These are phyloP conservation scores for Bhutanitis thaidina DNA, from an alignment of 2,888 invertebrate genomes.

Conservation along the genomic window DNA sequence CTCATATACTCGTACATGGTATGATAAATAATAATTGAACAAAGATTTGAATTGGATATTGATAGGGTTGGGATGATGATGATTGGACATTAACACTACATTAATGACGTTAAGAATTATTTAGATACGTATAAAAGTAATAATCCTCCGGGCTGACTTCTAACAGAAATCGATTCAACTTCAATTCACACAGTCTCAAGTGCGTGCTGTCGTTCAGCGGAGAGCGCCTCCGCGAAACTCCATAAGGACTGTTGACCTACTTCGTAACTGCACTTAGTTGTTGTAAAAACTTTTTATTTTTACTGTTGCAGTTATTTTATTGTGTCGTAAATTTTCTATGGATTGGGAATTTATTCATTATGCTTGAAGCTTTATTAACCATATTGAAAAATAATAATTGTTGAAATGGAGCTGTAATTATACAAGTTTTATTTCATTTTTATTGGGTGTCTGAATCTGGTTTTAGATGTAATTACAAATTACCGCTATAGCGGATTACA, in stretches of 20 bases:
- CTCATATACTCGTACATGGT: no score
- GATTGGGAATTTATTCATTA: background rate
- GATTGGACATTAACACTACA: no score
- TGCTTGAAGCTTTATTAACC: background rate
- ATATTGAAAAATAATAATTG: no score
- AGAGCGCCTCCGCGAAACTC: conserved; percentile 2
- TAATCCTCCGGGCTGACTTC: background rate
- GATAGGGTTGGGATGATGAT: no score
- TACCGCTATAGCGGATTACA: no score
- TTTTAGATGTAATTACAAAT: no score
- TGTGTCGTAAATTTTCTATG: background rate
- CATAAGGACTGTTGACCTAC: conserved; percentile 13
- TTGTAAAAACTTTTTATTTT: conserved; percentile 29
- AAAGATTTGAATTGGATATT: no score
- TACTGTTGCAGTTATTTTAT: background rate
- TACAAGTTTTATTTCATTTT: no score
- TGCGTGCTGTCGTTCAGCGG: background rate
- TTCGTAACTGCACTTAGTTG: conserved; percentile 6
- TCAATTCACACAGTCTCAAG: background rate
- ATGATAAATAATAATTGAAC: no score
- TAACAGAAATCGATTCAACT: conserved; percentile 11
- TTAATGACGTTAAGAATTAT: no score
- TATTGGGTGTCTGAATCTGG: no score
- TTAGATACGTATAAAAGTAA: background rate
- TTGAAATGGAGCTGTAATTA: no score